Conservation (phyloP, 1,140 invertebrate species). For the Sesamia nonagrioides region DNA sequence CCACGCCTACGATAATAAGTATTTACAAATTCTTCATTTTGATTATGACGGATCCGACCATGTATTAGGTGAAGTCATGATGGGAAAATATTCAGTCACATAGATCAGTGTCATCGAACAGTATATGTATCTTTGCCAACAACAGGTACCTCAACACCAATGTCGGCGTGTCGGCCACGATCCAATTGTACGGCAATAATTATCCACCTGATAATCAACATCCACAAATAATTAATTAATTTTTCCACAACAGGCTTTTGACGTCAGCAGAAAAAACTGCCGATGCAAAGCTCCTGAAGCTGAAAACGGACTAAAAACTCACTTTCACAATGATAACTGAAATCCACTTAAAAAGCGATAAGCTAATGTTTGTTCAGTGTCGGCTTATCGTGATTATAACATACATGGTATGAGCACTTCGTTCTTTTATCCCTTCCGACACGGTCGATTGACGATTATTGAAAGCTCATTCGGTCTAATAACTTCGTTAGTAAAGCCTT, state of each 20-base stretch:
- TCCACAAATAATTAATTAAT: slow-evolving; percentile 22
- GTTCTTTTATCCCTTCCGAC: slow-evolving; percentile 21
- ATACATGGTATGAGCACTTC: slow-evolving; percentile 32
- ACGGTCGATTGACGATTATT: slow-evolving; percentile 28
- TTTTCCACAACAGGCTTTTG: slow-evolving; percentile 4
- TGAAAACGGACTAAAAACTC: slow-evolving; percentile 7
- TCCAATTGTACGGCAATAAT: slow-evolving; percentile 63
- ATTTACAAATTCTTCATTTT: slow-evolving; percentile 54
- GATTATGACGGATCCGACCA: slow-evolving; percentile 29
- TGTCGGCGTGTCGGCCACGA: slow-evolving; percentile 71
- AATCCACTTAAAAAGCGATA: slow-evolving; percentile 44
- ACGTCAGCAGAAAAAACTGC: neutral
- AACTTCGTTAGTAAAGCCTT: neutral
- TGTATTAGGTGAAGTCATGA: slow-evolving; percentile 56
- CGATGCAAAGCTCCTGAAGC: neutral
- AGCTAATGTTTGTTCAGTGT: slow-evolving; percentile 53
- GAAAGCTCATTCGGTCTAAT: slow-evolving; percentile 42
- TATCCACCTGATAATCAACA: slow-evolving; percentile 36
- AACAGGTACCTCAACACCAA: slow-evolving; percentile 56
- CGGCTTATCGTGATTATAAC: slow-evolving; percentile 43
- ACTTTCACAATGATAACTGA: slow-evolving; percentile 38
- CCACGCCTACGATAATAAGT: slow-evolving; percentile 30
- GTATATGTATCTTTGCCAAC: slow-evolving; percentile 73
- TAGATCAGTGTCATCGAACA: slow-evolving; percentile 76
- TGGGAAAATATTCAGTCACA: slow-evolving; percentile 67